These are phyloP conservation scores for Tinea pellionella DNA, from an alignment of 2,888 invertebrate species.

Conservation along the genomic window DNA sequence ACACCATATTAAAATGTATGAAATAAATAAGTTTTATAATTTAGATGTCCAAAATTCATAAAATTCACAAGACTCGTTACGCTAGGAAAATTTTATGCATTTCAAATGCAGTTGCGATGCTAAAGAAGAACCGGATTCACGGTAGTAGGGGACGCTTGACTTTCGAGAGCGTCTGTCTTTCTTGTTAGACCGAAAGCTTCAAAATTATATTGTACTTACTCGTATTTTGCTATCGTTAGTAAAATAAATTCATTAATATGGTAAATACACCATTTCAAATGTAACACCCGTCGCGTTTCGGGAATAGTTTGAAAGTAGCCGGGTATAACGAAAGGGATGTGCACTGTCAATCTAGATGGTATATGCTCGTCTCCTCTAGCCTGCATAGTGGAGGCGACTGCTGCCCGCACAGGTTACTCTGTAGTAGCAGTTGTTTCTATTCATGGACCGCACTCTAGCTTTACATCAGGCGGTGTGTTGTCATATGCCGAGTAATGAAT, in stretches of 20 bases:
- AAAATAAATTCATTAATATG: background rate
- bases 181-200: constrained; percentile 6
- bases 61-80: constrained; percentile 9
- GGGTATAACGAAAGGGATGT: no score
- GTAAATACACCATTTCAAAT: no score
- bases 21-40: background rate
- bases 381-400: no score
- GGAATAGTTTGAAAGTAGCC: no score
- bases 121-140: constrained; percentile 6
- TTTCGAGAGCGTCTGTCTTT: constrained; percentile 3
- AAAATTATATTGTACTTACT: background rate
- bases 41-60: constrained; percentile 4
- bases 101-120: background rate
- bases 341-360: no score
- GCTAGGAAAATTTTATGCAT: constrained; percentile 13
- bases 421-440: no score
- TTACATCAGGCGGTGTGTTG: no score
- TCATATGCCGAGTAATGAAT: no score
- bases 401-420: no score
- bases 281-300: no score
- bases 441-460: no score
- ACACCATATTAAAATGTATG: background rate
- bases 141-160: background rate
- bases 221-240: background rate
- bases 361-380: no score